Evolutionary conservation across 2,888 invertebrate species (phyloP).

Genomic region (Apodemia duryi): DNA sequence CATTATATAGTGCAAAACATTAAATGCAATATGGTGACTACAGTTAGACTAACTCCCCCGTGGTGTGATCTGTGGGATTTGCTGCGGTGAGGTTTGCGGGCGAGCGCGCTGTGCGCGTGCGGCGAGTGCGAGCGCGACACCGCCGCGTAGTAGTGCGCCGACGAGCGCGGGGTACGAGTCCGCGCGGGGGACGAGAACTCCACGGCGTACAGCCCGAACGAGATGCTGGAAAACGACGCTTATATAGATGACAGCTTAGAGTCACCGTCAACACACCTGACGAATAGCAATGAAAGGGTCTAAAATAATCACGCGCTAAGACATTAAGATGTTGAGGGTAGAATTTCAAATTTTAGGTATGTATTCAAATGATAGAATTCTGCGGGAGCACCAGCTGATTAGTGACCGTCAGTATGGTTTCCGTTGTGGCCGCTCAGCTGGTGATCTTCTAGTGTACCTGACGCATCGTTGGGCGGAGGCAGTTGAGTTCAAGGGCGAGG

Average conservation of each 20-base stretch:
- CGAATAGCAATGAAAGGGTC: no score
- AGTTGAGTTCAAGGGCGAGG: no score
- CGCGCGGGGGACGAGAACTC: slow-evolving; percentile 31
- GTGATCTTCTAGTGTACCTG: no score
- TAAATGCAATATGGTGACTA: neutral
- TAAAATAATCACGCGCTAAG: no score
- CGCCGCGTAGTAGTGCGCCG: slow-evolving; percentile 40
- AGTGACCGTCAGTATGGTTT: no score
- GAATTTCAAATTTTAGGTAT: no score
- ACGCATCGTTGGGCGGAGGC: no score
- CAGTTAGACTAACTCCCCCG: neutral
- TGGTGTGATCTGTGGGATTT: neutral
- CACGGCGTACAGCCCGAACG: slow-evolving; percentile 28
- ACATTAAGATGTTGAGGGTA: no score
- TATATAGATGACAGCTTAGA: neutral
- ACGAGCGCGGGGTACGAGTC: slow-evolving; percentile 40
- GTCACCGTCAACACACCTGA: no score
- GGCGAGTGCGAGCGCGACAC: slow-evolving; percentile 30
- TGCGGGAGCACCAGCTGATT: no score
- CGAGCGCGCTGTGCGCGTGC: neutral
- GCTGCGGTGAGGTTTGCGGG: neutral
- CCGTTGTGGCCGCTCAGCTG: no score
- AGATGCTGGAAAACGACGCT: slow-evolving; percentile 18
- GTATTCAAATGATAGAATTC: no score
- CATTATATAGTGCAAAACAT: neutral